Conservation (phyloP, 2,113 vertebrate genomes). For the Engystomops pustulosus region DNA sequence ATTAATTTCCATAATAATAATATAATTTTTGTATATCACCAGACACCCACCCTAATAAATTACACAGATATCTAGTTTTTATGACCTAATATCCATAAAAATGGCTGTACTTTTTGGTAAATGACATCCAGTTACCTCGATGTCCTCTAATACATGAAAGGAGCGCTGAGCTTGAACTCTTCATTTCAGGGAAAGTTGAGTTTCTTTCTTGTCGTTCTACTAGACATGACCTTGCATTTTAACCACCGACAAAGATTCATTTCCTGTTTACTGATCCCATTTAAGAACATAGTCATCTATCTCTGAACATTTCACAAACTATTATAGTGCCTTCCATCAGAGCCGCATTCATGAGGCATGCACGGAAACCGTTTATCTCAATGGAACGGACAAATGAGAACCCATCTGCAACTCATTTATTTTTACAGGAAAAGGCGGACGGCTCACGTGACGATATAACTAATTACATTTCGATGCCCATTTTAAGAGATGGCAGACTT, state of each 20-base stretch:
- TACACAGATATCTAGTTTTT: no score
- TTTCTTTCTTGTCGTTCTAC: neutral
- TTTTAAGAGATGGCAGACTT: conserved; percentile 37
- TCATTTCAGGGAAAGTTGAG: neutral
- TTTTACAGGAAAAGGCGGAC: conserved; percentile 29
- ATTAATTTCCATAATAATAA: no score
- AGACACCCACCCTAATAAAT: no score
- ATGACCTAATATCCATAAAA: no score
- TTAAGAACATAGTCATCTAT: conserved; percentile 51
- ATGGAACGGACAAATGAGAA: conserved; percentile 34
- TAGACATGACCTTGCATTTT: conserved; percentile 53
- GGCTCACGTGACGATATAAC: conserved; percentile 12
- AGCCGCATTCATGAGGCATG: neutral
- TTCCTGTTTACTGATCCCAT: conserved; percentile 48
- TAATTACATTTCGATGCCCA: conserved; percentile 34
- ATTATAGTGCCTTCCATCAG: conserved; percentile 44
- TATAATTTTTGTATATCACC: no score
- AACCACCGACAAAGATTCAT: conserved; percentile 42
- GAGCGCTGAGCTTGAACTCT: neutral
- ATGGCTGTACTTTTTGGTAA: neutral
- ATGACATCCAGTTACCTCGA: neutral
- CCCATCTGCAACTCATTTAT: conserved; percentile 48
- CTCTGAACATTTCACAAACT: conserved; percentile 30
- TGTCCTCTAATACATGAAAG: neutral
- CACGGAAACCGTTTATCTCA: conserved; percentile 36